Conservation (phyloP, 2,797 vertebrate species). For the Acanthurus lineatus region DNA sequence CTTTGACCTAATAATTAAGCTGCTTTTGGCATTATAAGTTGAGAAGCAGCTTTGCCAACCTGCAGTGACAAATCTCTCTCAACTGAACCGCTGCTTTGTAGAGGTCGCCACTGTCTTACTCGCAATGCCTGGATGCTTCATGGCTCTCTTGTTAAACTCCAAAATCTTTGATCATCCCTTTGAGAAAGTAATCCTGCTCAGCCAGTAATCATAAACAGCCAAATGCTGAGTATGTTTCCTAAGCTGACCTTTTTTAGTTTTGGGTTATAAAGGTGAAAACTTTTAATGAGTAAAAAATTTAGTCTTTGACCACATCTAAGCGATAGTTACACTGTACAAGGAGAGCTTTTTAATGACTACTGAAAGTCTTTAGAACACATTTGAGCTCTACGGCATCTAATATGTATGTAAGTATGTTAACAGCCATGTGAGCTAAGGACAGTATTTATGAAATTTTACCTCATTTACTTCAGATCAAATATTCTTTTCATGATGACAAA, state of each 20-base stretch:
- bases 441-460: background rate
- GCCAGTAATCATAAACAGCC: slow-evolving; percentile 8
- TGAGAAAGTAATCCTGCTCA: slow-evolving; percentile 36
- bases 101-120: slow-evolving; percentile 9
- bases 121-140: slow-evolving; percentile 25
- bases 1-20: slow-evolving; percentile 80
- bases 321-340: background rate
- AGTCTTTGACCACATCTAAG: background rate
- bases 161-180: slow-evolving; percentile 31
- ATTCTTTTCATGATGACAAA: background rate
- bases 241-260: slow-evolving; percentile 23
- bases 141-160: slow-evolving; percentile 15
- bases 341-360: background rate
- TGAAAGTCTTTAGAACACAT: slow-evolving; percentile 3
- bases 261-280: slow-evolving; percentile 12
- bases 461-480: slow-evolving; percentile 1
- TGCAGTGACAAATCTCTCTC: slow-evolving; percentile 66
- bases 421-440: background rate
- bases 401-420: background rate
- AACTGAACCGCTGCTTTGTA: slow-evolving; percentile 39
- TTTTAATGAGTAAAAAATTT: slow-evolving; percentile 4
- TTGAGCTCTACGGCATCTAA: background rate
- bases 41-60: slow-evolving; percentile 69
- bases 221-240: background rate
- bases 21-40: slow-evolving; percentile 69